These are phyloP conservation scores for Sarcophilus harrisii DNA, from an alignment of 2,797 vertebrate genomes.

Conservation along the genomic window DNA sequence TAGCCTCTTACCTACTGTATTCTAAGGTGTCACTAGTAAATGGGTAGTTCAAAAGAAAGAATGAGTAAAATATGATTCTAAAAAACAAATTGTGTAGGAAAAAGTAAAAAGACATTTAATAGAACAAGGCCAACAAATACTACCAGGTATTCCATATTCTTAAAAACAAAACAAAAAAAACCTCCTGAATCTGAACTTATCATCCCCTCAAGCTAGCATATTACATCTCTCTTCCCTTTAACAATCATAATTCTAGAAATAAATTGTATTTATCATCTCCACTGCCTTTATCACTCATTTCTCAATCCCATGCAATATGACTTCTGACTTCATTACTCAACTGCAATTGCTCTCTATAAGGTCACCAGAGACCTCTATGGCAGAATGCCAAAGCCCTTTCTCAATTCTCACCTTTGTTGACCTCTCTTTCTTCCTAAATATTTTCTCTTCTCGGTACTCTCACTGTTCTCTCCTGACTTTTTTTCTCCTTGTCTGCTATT, in stretches of 20 bases:
- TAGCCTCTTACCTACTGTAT: neutral
- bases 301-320: neutral
- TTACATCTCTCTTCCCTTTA: neutral
- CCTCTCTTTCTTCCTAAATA: neutral
- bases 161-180: neutral
- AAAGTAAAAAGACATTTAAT: no score
- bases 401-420: neutral
- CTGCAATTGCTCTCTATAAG: neutral
- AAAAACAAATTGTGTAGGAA: no score
- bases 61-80: no score
- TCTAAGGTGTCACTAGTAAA: no score
- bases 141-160: neutral
- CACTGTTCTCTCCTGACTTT: neutral
- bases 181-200: neutral
- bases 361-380: neutral
- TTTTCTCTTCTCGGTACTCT: no score
- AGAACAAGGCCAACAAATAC: neutral
- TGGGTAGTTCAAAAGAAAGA: no score
- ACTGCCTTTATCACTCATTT: neutral
- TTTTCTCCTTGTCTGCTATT: neutral
- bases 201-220: neutral
- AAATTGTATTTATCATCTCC: neutral
- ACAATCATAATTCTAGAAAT: neutral
- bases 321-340: neutral
- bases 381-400: neutral